These are phyloP conservation scores for Tupaia chinensis DNA, from an alignment of 2,113 vertebrate species.

Conservation along the genomic window DNA sequence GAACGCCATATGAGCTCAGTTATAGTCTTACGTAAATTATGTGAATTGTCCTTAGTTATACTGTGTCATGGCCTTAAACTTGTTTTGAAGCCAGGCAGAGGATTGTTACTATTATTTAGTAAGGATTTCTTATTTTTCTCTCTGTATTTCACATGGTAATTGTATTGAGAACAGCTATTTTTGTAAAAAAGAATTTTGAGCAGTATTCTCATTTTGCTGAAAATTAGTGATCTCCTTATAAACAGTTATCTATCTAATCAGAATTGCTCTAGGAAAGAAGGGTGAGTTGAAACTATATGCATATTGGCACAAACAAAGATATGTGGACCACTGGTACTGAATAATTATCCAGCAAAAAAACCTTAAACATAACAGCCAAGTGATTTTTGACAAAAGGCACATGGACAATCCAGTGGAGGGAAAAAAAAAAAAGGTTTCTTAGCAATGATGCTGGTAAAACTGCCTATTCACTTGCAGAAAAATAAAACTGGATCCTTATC, in stretches of 20 bases:
- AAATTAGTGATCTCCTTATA: not conserved
- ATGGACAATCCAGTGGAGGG: no score
- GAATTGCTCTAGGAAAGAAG: slow-evolving; percentile 5
- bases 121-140: not conserved
- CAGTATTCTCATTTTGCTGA: slow-evolving; percentile 9
- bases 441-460: no score
- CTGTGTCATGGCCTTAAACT: not conserved
- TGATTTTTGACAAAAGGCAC: no score
- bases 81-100: slow-evolving; percentile 3
- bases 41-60: not conserved
- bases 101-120: not conserved
- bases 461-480: no score
- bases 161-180: not conserved
- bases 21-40: not conserved
- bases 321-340: no score
- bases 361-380: no score
- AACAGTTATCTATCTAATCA: not conserved
- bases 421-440: no score
- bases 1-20: not conserved
- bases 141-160: not conserved
- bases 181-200: slow-evolving; percentile 2
- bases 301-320: not conserved
- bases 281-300: not conserved
- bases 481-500: no score
- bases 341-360: no score